Percentiles rank a stretch among this genome's conserved stretches.
Conservation (phyloP, 2,113 vertebrate species). For the Anolis sagrei region DNA sequence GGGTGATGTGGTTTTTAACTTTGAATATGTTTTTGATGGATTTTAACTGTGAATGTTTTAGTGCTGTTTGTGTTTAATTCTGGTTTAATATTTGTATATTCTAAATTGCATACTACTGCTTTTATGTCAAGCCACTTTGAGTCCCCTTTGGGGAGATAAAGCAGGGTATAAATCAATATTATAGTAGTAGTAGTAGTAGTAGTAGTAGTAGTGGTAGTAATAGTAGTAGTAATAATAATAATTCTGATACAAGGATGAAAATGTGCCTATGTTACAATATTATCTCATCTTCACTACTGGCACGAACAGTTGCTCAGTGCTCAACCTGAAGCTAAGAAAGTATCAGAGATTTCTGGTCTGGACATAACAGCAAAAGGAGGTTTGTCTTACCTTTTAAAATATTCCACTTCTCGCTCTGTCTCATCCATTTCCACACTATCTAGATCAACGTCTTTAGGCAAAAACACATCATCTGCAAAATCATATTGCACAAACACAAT, state of each 20-base stretch:
- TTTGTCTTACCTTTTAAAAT: slow-evolving; percentile 92
- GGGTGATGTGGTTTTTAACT: too few relatives aligned
- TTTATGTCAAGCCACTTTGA: too few relatives aligned
- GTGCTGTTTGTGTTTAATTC: too few relatives aligned
- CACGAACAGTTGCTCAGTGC: not conserved
- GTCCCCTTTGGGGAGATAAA: too few relatives aligned
- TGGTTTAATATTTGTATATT: too few relatives aligned
- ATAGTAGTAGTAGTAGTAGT: too few relatives aligned
- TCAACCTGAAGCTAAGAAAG: not conserved
- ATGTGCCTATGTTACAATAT: not conserved
- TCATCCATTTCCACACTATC: slow-evolving; percentile 98
- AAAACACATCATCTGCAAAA: slow-evolving; percentile 94
- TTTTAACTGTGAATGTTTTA: too few relatives aligned
- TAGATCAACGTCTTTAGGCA: slow-evolving; percentile 98
- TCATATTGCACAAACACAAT: slow-evolving; percentile 23
- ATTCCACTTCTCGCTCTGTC: slow-evolving; percentile 96
- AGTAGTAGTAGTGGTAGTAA: too few relatives aligned
- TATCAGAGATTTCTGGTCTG: not conserved
- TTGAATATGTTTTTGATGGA: too few relatives aligned
- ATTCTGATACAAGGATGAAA: not conserved
- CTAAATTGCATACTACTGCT: too few relatives aligned
- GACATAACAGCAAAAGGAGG: not conserved
- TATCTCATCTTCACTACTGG: not conserved
- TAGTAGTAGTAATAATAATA: too few relatives aligned
- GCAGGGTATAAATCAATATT: too few relatives aligned